Conservation (phyloP, 2,888 invertebrate genomes). For the Amphipyra tragopoginis region DNA sequence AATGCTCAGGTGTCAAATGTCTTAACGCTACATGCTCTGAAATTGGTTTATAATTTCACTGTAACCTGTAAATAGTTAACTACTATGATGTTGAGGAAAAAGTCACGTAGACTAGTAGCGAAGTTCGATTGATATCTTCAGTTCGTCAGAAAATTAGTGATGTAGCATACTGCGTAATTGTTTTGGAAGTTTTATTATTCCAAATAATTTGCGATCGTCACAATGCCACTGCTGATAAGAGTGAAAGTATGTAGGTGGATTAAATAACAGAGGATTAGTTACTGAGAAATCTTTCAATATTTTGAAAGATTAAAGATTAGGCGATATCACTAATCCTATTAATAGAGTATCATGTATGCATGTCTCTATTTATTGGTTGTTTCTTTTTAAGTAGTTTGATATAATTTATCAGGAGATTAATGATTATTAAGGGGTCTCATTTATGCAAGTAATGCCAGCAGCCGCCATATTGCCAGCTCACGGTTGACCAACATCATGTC, state of each 20-base stretch:
- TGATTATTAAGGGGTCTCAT: too few relatives aligned
- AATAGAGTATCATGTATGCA: slow-evolving; percentile 15
- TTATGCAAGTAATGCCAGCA: too few relatives aligned
- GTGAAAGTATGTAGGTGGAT: slow-evolving; percentile 27
- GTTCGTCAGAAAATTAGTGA: slow-evolving; percentile 10
- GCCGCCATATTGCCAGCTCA: too few relatives aligned
- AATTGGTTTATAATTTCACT: too few relatives aligned
- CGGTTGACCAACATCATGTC: too few relatives aligned
- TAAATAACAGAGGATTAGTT: slow-evolving; percentile 26
- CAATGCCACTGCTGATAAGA: slow-evolving; percentile 32
- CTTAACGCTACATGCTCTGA: too few relatives aligned
- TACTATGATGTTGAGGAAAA: slow-evolving; percentile 28
- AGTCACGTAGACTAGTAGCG: neutral
- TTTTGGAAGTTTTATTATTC: slow-evolving; percentile 12
- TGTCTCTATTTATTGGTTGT: neutral
- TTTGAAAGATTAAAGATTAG: slow-evolving; percentile 22
- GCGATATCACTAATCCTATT: slow-evolving; percentile 33
- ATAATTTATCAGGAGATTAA: too few relatives aligned
- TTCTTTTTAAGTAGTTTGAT: slow-evolving; percentile 7
- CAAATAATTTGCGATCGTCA: slow-evolving; percentile 9
- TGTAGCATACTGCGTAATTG: slow-evolving; percentile 10
- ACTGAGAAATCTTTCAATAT: slow-evolving; percentile 32
- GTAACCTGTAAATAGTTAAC: neutral
- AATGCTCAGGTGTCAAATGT: too few relatives aligned
- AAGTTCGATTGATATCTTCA: slow-evolving; percentile 9